Base-by-base conservation (phyloP, 2,113 vertebrate genomes). In the Nipponia nippon region DNA sequence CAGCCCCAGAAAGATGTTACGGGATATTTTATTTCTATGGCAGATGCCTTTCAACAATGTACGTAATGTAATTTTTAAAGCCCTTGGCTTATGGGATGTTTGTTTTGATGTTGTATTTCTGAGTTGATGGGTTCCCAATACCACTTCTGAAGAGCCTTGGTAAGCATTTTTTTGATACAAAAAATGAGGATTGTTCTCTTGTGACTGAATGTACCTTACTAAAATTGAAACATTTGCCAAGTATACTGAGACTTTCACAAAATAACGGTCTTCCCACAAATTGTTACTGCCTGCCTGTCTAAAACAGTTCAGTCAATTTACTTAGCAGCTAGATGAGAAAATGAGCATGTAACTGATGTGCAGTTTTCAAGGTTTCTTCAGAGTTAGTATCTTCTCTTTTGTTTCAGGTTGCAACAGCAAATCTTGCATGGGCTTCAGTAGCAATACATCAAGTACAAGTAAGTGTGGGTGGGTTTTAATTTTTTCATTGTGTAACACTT, bases 361-460 rank as follows among this genome's bases (percentile, higher is more conserved):
- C 67, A 26, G 20, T 67, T 92, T 66, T 94, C 40, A 58, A 85
- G 59, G 27, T 87, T 89, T 80, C 46, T 69, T 90, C 72, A 69
- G 71, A 55, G 23, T 79, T 40, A 61, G 16, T 93, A 72, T 56
- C 69, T 27, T 85, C 53, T 75, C 22, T 92, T 96, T 92, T 85
- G 87, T 97, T 97, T 65, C 85, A 99, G 99, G 98, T 99, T 97
- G 99, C 99, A 86, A 99, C 99, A 89, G 99, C 99, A 91, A 99
- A 99, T 97, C 98, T 99, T 94, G 99, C 99, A 22, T 99, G 99
- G 99, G 99, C 99, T 58, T 99, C 99, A 22, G 99, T 99, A 97
- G 99, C 99, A 93, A 99, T 99, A 97, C 99, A 99, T 98, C 99
- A 99, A 98, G 99, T 99, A 89, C 99, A 99, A 99, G 99, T 99